A percentile compares a stretch with the other conserved stretches of the same genome.
These are phyloP conservation scores for Hystrix brachyura DNA, from an alignment of 2,113 vertebrate species.

Conservation along the genomic window DNA sequence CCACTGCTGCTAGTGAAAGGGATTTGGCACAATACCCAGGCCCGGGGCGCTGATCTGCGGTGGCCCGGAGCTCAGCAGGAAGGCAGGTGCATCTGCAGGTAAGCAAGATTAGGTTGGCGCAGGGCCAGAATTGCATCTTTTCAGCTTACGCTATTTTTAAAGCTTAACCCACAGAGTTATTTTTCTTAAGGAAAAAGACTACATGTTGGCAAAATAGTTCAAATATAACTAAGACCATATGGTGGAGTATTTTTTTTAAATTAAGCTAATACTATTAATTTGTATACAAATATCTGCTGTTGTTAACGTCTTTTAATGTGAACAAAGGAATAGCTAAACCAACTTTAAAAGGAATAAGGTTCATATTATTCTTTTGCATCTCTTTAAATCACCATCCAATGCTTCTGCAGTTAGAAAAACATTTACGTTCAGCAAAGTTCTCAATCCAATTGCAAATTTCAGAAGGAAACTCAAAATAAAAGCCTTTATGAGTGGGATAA, in stretches of 20 bases:
- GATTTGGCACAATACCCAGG: background rate
- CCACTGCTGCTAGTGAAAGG: background rate
- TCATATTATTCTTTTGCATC: background rate
- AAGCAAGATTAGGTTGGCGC: conserved; percentile 46
- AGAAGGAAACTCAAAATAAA: conserved; percentile 42
- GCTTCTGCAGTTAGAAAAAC: background rate
- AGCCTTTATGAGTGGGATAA: background rate
- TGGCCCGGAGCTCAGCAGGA: background rate
- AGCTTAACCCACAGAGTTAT: conserved; percentile 66
- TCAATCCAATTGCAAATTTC: conserved; percentile 24
- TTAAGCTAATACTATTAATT: conserved; percentile 50
- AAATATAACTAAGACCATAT: conserved; percentile 65
- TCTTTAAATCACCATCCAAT: conserved; percentile 40
- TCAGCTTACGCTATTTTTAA: conserved; percentile 60
- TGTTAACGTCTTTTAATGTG: conserved; percentile 38
- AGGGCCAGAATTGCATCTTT: conserved; percentile 13
- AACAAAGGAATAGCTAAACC: conserved; percentile 35
- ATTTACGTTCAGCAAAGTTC: conserved; percentile 59
- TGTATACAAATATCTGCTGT: conserved; percentile 30
- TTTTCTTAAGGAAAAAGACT: conserved; percentile 35
- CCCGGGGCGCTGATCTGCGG: background rate
- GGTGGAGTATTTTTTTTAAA: conserved; percentile 70
- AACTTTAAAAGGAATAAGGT: conserved; percentile 11
- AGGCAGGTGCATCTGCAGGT: conserved; percentile 33
- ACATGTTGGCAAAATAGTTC: conserved; percentile 46